These are phyloP conservation scores for Anagrus nilaparvatae DNA, from an alignment of 1,140 invertebrate species.

Conservation along the genomic window DNA sequence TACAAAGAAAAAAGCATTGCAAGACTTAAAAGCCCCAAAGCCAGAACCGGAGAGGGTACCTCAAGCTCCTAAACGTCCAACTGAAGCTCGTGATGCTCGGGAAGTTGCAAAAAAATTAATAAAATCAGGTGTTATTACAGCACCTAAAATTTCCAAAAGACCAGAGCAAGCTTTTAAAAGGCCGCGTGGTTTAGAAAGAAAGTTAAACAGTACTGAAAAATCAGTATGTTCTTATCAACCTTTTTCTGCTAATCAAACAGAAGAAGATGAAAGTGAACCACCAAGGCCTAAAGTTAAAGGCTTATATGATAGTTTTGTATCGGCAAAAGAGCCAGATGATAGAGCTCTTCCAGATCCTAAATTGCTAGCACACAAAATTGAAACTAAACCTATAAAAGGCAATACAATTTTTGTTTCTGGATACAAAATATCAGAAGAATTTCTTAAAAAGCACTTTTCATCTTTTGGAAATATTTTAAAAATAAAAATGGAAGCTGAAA, in stretches of 20 bases:
- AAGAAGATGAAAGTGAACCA: slow-evolving; percentile 47
- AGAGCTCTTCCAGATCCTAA: slow-evolving; percentile 44
- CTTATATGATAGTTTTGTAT: slow-evolving; percentile 83
- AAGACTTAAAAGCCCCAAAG: slow-evolving; percentile 79
- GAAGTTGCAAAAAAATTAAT: slow-evolving; percentile 91
- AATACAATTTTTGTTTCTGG: slow-evolving; percentile 82
- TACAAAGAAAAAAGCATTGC: slow-evolving; percentile 90
- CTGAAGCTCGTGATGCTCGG: slow-evolving; percentile 83
- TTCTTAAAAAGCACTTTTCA: slow-evolving; percentile 68
- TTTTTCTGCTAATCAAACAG: slow-evolving; percentile 70
- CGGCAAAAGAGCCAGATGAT: slow-evolving; percentile 58
- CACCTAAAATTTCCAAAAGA: slow-evolving; percentile 62
- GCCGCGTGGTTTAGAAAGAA: slow-evolving; percentile 69
- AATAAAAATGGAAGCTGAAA: slow-evolving; percentile 82
- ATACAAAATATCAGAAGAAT: slow-evolving; percentile 71
- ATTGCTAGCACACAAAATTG: slow-evolving; percentile 40
- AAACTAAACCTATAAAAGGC: slow-evolving; percentile 56
- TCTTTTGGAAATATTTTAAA: slow-evolving; percentile 74
- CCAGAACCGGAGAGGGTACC: slow-evolving; percentile 74
- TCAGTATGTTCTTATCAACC: slow-evolving; percentile 78
- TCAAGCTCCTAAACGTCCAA: slow-evolving; percentile 62
- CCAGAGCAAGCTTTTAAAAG: slow-evolving; percentile 80
- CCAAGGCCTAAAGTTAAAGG: slow-evolving; percentile 52
- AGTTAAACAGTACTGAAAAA: slow-evolving; percentile 60
- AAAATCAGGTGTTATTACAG: slow-evolving; percentile 84